Evolutionary conservation across 1,140 invertebrate genomes (phyloP), one percentile per base, ranked within the genome.

Genomic region (Bursaphelenchus mucronatus): DNA sequence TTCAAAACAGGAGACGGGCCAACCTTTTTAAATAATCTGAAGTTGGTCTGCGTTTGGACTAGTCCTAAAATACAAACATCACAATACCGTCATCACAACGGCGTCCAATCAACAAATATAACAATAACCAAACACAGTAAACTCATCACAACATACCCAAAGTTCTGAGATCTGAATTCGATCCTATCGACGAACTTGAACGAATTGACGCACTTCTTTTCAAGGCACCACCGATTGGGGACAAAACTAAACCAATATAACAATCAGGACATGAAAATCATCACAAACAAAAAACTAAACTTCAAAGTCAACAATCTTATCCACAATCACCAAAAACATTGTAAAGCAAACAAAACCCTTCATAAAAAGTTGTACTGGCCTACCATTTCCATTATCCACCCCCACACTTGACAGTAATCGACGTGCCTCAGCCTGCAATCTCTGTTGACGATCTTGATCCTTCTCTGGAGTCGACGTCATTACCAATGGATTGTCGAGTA

Each of bases 1-100:
- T 63, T 53, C 17, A 72, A 58, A 0, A 53, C 45, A 5, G 70
- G 70, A 15, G 67, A 70, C 19, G 70, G 70, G 45, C 67, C 54
- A 9, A 61, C 11, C 52, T 66, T 68, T 43, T 61, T 59, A 56
- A 72, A 72, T 21, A 47, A 47, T 50, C 64, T 43, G 50, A 70
- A 53, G 52, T 51, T 55, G 13, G 47, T 30, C 50, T 71, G 30
- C 47, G 64, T 52, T 52, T 51, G 63, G 50, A 67, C 59, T 19
- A 70, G 41, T 40, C 46, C 53, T 63, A 58, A 51, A 40, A 63
- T 3, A 67, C 43, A 45, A 55, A 21, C 46, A 21, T 21, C 53
- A 61, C 64, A 59, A 51, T 41, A 54, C 6, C 5, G 1, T 5
- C 30, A 30, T 30, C 30, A 30, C 30, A 30, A 30, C 30, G 30